A percentile compares a stretch with the other conserved stretches of the same genome.
phyloP scores from a whole-genome alignment of 2,113 vertebrate genomes.

The Antennarius striatus region DNA sequence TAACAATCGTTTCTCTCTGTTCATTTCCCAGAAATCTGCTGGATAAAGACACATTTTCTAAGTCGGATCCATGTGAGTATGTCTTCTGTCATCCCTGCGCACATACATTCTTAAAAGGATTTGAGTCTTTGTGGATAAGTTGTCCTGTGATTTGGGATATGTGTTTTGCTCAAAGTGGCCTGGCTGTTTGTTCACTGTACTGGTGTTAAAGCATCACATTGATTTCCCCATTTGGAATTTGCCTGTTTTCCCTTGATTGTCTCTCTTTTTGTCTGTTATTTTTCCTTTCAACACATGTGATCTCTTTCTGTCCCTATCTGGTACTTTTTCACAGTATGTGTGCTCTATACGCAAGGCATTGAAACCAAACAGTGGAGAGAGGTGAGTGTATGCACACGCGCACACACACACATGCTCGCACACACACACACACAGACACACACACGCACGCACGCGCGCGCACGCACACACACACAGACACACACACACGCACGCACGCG shows the following conservation, averaged over 20 bases:
- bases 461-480: neutral
- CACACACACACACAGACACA: neutral
- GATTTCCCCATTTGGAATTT: constrained; percentile 49
- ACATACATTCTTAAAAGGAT: neutral
- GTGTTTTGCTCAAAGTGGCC: constrained; percentile 17
- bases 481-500: neutral
- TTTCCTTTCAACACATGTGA: neutral
- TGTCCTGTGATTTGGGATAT: constrained; percentile 34
- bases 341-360: constrained; percentile 90
- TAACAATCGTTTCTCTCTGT: constrained; percentile 43
- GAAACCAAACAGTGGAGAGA: constrained; percentile 94
- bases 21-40: constrained; percentile 84
- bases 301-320: constrained; percentile 21
- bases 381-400: constrained; percentile 73
- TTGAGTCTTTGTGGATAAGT: constrained; percentile 5
- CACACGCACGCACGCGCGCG: neutral
- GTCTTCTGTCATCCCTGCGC: constrained; percentile 5
- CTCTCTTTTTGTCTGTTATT: neutral
- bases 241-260: constrained; percentile 25
- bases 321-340: constrained; percentile 83
- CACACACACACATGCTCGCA: no score
- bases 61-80: constrained; percentile 94
- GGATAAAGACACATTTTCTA: constrained; percentile 97
- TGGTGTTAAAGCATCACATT: constrained; percentile 39
- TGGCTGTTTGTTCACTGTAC: constrained; percentile 31